Evolutionary conservation across 2,113 vertebrate species (phyloP).

Genomic region (Melanotaenia duboulayi): DNA sequence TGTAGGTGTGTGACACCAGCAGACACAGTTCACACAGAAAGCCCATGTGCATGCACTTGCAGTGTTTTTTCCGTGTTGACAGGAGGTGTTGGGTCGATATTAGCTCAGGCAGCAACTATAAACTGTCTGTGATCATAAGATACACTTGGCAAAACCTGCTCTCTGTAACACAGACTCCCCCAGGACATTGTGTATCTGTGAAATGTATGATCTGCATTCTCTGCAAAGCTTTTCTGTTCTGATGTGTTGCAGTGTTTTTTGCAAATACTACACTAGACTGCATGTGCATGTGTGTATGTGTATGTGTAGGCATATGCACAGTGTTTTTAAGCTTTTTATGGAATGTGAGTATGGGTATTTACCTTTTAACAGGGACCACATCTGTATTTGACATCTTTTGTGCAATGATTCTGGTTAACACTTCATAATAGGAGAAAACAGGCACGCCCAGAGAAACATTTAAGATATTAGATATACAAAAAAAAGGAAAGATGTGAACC

Average conservation of each 20-base stretch:
- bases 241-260: slow-evolving; percentile 2
- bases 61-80: slow-evolving; percentile 41
- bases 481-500: slow-evolving; percentile 22
- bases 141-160: slow-evolving; percentile 49
- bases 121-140: slow-evolving; percentile 65
- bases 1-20: slow-evolving; percentile 1
- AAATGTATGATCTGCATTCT: slow-evolving; percentile 22
- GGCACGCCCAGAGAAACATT: slow-evolving; percentile 5
- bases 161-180: slow-evolving; percentile 24
- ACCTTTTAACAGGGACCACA: neutral
- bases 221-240: slow-evolving; percentile 5
- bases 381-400: slow-evolving; percentile 4
- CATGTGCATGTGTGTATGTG: neutral
- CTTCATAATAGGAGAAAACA: slow-evolving; percentile 14
- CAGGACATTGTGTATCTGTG: slow-evolving; percentile 48
- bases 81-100: slow-evolving; percentile 21
- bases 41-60: slow-evolving; percentile 19
- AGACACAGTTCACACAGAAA: slow-evolving; percentile 11
- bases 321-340: neutral
- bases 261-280: neutral
- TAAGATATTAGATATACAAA: slow-evolving; percentile 7
- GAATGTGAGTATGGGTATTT: neutral
- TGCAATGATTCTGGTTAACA: slow-evolving; percentile 12
- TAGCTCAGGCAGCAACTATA: slow-evolving; percentile 60
- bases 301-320: neutral